Base-by-base conservation (phyloP, 2,797 vertebrate genomes). In the Lycodopsis pacificus region DNA sequence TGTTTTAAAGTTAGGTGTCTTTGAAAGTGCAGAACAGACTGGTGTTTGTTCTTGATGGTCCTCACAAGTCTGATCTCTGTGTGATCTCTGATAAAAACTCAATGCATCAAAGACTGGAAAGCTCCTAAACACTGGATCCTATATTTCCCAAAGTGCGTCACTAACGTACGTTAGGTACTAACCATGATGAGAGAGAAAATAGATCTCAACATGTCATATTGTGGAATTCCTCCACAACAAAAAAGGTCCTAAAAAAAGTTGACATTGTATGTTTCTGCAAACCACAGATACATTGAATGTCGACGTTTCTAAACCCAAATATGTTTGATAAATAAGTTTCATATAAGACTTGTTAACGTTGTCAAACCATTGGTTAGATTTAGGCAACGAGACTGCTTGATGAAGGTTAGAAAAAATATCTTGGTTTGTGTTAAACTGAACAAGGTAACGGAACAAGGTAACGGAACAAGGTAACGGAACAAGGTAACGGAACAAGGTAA, bases 1-100 rank as follows among this genome's bases (percentile, higher is more conserved):
- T 32, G 30, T 56, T 73, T 49, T 42, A 49, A 57, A 80, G 74
- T 68, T 71, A 57, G 67, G 48, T 25, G 10, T 71, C 70, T 83
- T 81, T 89, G 69, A 83, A 84, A 77, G 61, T 25, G 48, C 49
- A 63, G 59, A 66, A 88, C 36, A 92, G 70, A 80, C 62, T 53
- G 64, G n/a, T 66, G 57, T 81, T 91, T 92, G 88, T 90, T 92
- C 76, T 67, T 59, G 22, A 22, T 53, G 44, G 22, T 59, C 58
- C 77, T 87, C 71, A 85, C 51, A 85, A 84, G 86, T 42, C 14
- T 56, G 46, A 76, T 72, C 25, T 65, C 13, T 44, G 27, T 51
- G 27, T 46, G 44, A 68, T 64, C 14, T 49, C 5, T 22, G 15
- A 38, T 46, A 6, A n/a, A 42, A 58, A 58, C 9, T 5, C 34